A percentile compares a stretch with the other conserved stretches of the same genome.
Evolutionary conservation across 2,797 vertebrate species (phyloP).

Genomic region (Meda fulgida): DNA sequence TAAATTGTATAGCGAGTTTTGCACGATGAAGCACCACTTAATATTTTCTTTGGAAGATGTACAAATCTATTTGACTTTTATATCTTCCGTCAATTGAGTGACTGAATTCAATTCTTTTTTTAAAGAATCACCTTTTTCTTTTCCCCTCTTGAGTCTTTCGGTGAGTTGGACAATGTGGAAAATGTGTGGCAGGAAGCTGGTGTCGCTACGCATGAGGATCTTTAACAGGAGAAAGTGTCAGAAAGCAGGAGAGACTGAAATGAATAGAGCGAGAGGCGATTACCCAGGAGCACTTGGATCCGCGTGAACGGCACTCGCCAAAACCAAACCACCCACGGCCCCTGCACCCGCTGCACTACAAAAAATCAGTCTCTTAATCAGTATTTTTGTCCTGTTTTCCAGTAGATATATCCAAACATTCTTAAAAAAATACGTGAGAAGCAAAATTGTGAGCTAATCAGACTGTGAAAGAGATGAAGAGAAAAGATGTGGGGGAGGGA

Average conservation of each 20-base stretch:
- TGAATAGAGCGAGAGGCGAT: slow-evolving; percentile 26
- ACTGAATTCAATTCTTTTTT: background rate
- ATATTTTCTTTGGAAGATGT: background rate
- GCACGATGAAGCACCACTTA: background rate
- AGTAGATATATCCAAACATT: background rate
- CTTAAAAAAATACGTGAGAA: slow-evolving; percentile 2
- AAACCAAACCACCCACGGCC: slow-evolving; percentile 54
- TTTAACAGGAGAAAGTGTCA: slow-evolving; percentile 27
- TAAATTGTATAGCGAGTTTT: background rate
- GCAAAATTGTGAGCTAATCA: background rate
- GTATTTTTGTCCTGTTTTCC: slow-evolving; percentile 1
- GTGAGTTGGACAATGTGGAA: slow-evolving; percentile 1
- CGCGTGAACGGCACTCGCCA: slow-evolving; percentile 3
- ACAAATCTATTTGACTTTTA: background rate
- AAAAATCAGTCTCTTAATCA: background rate
- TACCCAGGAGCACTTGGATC: slow-evolving; percentile 34
- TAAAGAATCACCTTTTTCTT: background rate
- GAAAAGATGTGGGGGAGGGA: slow-evolving; percentile 9
- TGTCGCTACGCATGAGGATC: slow-evolving; percentile 19
- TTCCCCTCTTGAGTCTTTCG: slow-evolving; percentile 6
- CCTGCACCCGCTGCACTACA: slow-evolving; percentile 24
- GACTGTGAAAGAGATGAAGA: background rate
- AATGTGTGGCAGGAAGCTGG: slow-evolving; percentile 17
- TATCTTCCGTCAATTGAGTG: background rate
- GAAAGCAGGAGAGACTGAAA: slow-evolving; percentile 22